Evolutionary conservation across 1,140 invertebrate species (phyloP), one percentile per base, ranked within the genome.

Genomic region (Diorhabda elongata): DNA sequence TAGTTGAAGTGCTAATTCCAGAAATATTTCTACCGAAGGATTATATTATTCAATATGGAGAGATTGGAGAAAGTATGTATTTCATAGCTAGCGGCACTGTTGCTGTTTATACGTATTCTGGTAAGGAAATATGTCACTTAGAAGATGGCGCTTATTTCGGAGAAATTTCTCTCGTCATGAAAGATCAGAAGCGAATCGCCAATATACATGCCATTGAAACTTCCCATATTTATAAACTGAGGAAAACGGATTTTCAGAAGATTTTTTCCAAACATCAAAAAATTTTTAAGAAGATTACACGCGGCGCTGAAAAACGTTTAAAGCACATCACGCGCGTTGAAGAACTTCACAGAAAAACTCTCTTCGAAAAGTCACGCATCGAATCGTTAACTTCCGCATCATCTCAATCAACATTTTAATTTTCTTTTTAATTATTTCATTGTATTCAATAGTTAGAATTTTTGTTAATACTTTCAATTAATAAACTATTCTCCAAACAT

Each of bases 11-110:
- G 67, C 63, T 79, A 43, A 71, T 74, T 56, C 68, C 69, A 2
- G 73, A 78, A 67, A 73, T 78, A 26, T 78, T 74, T 58, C 64
- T 79, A 6, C 74, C 76, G 3, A 74, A 73, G 56, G 76, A 79
- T 61, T 61, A 73, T 6, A 85, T 88, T 11, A 77, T 85, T 3
- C 84, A 84, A 74, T 84, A 85, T 3, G 85, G 84, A 0, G 80
- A 81, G 8, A 75, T 81, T 8, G 86, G 86, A 6, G 84, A 87
- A 52, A 87, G 83, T 70, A 87, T 88, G 86, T 88, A 83, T 72
- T 87, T 88, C 68, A 77, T 88, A 7, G 81, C 82, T 0, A 82
- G 78, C 64, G 87, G 87, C 44, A 86, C 85, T 3, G 86, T 88
- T 0, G 83, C 84, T 3, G 81, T 88, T 9, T 81, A 84, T n/a